Base-by-base conservation (phyloP, 1,140 invertebrate species). In the Drusus annulatus region DNA sequence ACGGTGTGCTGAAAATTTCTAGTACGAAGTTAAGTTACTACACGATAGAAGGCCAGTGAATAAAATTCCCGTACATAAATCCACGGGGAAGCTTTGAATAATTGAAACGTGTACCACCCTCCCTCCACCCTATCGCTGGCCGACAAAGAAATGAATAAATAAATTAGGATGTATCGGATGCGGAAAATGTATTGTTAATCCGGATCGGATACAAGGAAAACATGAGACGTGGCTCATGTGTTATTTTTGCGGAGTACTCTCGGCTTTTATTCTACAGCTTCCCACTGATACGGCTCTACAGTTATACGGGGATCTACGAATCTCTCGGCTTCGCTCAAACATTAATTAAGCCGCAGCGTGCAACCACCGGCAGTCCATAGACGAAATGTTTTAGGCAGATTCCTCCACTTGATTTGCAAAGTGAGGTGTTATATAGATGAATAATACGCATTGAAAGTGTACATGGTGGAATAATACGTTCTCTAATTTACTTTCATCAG, bases 121-220 rank as follows among this genome's bases (percentile, higher is more conserved):
- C 31, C 54, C 54, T 54, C 52, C 69, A 28, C 19, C 54, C 54
- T 54, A 50, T 31, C 78, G 76, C 45, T 71, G 68, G 54, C 68
- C 78, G 68, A 79, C 78, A 73, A 79, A 79, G 78, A 79, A 79
- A 60, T 79, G 68, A 79, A 79, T 79, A 79, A 79, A 79, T 79
- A 79, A 79, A 79, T 79, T 79, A 79, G 68, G 74, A 62, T 62
- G 78, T 79, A 79, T 79, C 68, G 78, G 68, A 73, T 28, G 17
- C 65, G 69, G 54, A 62, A 73, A 79, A 73, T 73, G 78, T 79
- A 79, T 79, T 79, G 78, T 79, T 79, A 79, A 79, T 79, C 68
- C 78, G 51, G 60, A 51, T 51, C 25, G 68, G 65, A 10, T 50
- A 50, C 65, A 65, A 65, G 21, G 8, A 31, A 60, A 65, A 65